Evolutionary conservation across 2,888 invertebrate species (phyloP).

Genomic region (Orthosia gracilis): DNA sequence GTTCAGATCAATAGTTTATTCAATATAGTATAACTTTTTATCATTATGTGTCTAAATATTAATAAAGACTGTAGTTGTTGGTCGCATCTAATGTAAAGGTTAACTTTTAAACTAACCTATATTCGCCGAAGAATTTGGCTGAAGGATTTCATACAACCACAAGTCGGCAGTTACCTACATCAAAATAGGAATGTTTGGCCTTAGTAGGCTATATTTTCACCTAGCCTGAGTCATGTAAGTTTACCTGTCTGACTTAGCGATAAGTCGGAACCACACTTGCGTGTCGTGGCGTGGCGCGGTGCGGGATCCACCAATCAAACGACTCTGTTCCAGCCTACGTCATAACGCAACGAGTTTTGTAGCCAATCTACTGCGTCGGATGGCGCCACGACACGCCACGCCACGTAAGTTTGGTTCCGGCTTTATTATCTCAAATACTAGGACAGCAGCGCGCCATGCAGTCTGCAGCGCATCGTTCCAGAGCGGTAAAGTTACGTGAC

Average conservation of each 20-base stretch:
- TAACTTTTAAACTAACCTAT: neutral
- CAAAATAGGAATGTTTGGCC: neutral
- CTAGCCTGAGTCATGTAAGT: no score
- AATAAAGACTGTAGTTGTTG: slow-evolving; percentile 7
- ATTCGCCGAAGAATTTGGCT: accelerated
- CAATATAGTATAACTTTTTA: slow-evolving; percentile 6
- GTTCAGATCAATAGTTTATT: neutral
- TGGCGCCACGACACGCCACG: no score
- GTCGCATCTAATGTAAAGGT: neutral
- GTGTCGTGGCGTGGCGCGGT: no score
- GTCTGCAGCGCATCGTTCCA: neutral
- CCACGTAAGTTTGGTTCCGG: no score
- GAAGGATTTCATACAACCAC: neutral
- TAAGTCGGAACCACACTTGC: no score
- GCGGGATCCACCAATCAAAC: no score
- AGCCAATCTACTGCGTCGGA: no score
- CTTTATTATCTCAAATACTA: no score
- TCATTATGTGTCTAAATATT: slow-evolving; percentile 20
- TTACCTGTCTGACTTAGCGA: no score
- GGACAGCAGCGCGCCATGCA: neutral
- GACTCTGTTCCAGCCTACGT: no score
- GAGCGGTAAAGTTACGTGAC: neutral
- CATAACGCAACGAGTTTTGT: no score
- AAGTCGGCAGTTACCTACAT: neutral
- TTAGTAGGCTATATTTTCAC: neutral